Evolutionary conservation across 2,113 vertebrate species (phyloP), one percentile per base, ranked within the genome.

Genomic region (Epinephelus fuscoguttatus): DNA sequence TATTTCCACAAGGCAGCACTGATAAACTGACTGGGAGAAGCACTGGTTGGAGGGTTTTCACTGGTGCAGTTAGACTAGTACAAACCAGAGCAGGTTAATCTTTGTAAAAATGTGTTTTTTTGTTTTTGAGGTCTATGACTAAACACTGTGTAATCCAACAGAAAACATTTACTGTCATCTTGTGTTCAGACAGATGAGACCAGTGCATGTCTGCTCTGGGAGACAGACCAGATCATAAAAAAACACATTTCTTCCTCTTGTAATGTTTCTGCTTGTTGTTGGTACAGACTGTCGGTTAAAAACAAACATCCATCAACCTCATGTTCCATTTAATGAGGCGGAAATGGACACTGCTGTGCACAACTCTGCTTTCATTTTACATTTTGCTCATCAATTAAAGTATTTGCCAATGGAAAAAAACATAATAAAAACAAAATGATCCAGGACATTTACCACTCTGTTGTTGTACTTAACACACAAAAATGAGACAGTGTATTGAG

Each of bases 281-380:
- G 11, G 21, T n/a, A 30, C 27, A 25, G 23, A 49, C 23, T 37
- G n/a, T 59, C 17, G 2, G 6, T 49, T 75, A 45, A 70, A 77
- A 81, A 71, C 37, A 70, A 79, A 67, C 12, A 72, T 52, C 13
- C 4, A 45, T 40, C 59, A 81, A 42, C 52, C 37, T 81, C 40
- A 68, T 30, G 56, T 73, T 69, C n/a, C 15, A 19, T 78, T 82
- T 78, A 80, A 70, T 82, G 53, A 79, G 70, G 23, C 1, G 30
- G 57, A 57, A 61, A 75, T 47, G 52, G 62, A 70, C 66, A 42
- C 60, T 63, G 69, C 42, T 62, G 42, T 15, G 52, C 60, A 70
- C 30, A 33, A 57, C 37, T 40, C 11, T 21, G 71, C 60, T 68
- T 83, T 56, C 21, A 68, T 37, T 57, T 52, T 21, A 57, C 37